Evolutionary conservation across 1,140 invertebrate species (phyloP).

Genomic region (Drosophila sproati): DNA sequence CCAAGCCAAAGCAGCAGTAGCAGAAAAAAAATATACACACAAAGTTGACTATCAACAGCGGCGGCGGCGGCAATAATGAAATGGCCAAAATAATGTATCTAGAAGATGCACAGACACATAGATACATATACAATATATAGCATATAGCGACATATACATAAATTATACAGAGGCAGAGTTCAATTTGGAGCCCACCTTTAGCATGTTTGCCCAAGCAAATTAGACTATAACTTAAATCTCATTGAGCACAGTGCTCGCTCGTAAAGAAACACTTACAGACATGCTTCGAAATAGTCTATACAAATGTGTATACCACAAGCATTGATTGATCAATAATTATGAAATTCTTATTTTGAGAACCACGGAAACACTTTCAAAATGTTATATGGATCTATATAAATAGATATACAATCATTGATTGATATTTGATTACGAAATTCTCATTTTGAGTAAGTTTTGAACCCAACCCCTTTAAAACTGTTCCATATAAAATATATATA

Average conservation of each 20-base stretch:
- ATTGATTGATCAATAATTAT: no score
- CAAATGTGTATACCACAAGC: no score
- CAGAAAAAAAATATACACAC: constrained; percentile 32
- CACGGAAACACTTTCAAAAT: no score
- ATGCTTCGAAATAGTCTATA: background rate
- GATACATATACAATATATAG: constrained; percentile 7
- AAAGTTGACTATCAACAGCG: constrained; percentile 61
- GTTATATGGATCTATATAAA: no score
- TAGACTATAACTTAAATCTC: background rate
- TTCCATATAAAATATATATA: no score
- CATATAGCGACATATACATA: background rate
- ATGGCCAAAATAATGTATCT: constrained; percentile 30
- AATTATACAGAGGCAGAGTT: background rate
- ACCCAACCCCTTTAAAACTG: no score
- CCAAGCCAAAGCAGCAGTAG: constrained; percentile 9
- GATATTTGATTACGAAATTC: no score
- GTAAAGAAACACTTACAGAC: background rate
- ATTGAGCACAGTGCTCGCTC: background rate
- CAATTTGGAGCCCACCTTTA: background rate
- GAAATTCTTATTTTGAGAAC: no score
- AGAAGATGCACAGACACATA: constrained; percentile 12
- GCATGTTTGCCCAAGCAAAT: background rate
- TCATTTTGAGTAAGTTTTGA: no score
- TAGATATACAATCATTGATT: no score
- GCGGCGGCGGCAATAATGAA: constrained; percentile 39